phyloP scores from a whole-genome alignment of 2,888 invertebrate species.

The Leptopilina drosophilae region DNA sequence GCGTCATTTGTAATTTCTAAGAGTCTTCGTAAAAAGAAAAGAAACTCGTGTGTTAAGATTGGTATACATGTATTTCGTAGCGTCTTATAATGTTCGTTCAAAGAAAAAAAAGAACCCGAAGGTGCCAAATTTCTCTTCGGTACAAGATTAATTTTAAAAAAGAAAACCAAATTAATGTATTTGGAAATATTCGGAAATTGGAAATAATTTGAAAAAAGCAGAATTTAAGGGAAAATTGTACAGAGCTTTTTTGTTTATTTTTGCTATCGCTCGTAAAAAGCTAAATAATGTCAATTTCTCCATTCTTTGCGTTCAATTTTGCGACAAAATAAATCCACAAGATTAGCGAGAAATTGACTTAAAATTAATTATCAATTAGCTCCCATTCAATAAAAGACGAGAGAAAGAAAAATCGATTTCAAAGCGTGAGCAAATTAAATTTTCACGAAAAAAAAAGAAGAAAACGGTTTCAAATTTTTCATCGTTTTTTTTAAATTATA shows the following conservation, averaged over 20 bases:
- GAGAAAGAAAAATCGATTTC: constrained; percentile 4
- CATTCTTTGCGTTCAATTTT: neutral
- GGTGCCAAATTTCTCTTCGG: constrained; percentile 58
- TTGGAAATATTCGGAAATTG: too few relatives aligned
- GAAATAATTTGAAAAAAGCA: too few relatives aligned
- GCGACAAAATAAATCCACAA: neutral
- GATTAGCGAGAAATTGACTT: neutral
- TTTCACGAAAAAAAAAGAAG: neutral
- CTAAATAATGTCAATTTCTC: too few relatives aligned
- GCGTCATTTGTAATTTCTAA: constrained; percentile 53
- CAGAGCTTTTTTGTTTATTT: too few relatives aligned
- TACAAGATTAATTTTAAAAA: constrained; percentile 25
- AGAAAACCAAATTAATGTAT: neutral
- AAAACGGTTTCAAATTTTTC: neutral
- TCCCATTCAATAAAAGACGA: neutral
- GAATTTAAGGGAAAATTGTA: too few relatives aligned
- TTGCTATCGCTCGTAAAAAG: too few relatives aligned
- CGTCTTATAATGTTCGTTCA: constrained; percentile 55
- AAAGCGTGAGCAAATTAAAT: constrained; percentile 15
- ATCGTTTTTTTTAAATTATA: too few relatives aligned
- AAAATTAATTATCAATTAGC: constrained; percentile 1
- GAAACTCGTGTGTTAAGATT: constrained; percentile 54
- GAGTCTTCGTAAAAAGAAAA: constrained; percentile 46
- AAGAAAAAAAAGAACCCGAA: constrained; percentile 50
- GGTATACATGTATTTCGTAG: constrained; percentile 60